Percentiles rank a stretch among this genome's conserved stretches.
phyloP scores from a whole-genome alignment of 2,888 invertebrate species.

The Syrista parreyssii region DNA sequence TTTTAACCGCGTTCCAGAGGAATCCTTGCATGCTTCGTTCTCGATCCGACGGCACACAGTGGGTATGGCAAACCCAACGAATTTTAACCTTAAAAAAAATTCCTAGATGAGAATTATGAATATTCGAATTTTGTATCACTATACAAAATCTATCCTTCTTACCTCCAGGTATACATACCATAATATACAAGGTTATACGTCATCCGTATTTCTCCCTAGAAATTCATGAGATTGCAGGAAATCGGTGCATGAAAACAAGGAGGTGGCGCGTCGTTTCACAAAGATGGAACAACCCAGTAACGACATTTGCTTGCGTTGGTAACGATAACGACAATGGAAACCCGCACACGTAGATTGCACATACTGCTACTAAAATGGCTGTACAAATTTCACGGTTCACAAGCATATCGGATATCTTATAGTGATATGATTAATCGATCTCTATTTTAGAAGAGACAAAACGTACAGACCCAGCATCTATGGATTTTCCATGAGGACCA shows the following conservation, averaged over 20 bases:
- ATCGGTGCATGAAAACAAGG: neutral
- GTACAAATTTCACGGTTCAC: neutral
- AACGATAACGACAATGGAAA: neutral
- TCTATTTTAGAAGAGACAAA: neutral
- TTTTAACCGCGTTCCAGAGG: neutral
- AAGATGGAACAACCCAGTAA: neutral
- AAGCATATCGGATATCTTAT: neutral
- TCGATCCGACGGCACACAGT: neutral
- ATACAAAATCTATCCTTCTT: neutral
- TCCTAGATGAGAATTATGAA: neutral
- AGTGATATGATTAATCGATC: neutral
- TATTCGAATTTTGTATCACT: neutral
- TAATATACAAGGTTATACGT: neutral
- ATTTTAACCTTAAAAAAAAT: neutral
- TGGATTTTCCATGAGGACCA: neutral
- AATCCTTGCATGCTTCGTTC: neutral
- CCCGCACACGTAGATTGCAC: neutral
- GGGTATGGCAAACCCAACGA: neutral
- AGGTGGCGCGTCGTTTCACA: neutral
- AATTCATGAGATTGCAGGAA: neutral
- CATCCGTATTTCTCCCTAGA: neutral
- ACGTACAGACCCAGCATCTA: neutral
- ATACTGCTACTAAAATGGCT: neutral
- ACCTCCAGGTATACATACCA: neutral
- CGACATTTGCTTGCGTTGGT: neutral